Conservation (phyloP, 2,888 invertebrate genomes). For the Caenorhabditis plicata region DNA sequence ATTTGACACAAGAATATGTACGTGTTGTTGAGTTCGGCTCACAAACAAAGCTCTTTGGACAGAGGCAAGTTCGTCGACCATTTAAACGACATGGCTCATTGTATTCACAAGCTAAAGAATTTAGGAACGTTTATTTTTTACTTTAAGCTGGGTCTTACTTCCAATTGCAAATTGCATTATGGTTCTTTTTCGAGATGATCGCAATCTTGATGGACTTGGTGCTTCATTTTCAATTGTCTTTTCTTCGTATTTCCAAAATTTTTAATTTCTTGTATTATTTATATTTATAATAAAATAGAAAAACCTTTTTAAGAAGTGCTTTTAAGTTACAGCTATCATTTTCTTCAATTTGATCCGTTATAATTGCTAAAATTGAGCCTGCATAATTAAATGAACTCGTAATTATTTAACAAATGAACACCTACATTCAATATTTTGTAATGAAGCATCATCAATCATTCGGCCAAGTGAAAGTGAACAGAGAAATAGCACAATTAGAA, state of each 20-base stretch:
- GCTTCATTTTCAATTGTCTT: not conserved
- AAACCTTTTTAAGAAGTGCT: constrained; percentile 15
- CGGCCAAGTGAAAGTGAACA: no score
- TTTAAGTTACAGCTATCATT: constrained; percentile 28
- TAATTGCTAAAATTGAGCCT: constrained; percentile 35
- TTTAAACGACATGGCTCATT: constrained; percentile 29
- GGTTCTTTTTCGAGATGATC: no score
- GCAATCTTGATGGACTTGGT: no score
- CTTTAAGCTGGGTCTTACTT: not conserved
- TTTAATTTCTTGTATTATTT: not conserved
- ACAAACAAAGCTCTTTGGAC: constrained; percentile 26
- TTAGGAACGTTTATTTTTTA: not conserved
- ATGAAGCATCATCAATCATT: no score
- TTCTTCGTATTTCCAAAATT: not conserved
- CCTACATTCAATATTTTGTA: no score
- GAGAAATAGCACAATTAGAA: no score
- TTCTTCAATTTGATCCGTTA: constrained; percentile 23
- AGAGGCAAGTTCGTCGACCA: constrained; percentile 29
- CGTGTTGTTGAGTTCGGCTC: constrained; percentile 1
- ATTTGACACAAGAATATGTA: not conserved
- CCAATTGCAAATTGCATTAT: not conserved
- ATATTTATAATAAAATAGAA: not conserved
- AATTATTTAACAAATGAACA: no score
- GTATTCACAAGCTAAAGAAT: constrained; percentile 28
- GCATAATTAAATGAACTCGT: no score